A percentile compares a stretch with the other conserved stretches of the same genome.
Conservation (phyloP, 2,797 vertebrate genomes). For the Oophaga sylvatica region DNA sequence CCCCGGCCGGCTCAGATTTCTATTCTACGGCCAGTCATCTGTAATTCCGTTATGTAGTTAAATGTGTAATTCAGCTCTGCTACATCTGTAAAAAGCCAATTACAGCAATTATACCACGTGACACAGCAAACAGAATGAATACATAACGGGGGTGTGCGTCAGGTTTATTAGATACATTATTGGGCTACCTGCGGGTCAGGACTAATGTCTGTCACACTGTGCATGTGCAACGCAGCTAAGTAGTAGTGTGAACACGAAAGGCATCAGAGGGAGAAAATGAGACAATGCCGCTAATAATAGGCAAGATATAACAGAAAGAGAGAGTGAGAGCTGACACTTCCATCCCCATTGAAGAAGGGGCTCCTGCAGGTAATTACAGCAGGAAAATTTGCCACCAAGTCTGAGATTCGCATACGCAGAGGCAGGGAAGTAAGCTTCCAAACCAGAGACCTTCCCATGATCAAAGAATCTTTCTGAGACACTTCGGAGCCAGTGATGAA, state of each 20-base stretch:
- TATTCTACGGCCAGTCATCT: too few species aligned
- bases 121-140: not conserved
- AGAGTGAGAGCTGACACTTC: too few species aligned
- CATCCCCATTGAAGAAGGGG: too few species aligned
- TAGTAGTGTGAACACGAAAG: not conserved
- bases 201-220: not conserved
- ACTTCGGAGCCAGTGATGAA: too few species aligned
- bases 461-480: too few species aligned
- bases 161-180: not conserved
- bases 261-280: not conserved
- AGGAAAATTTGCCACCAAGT: too few species aligned
- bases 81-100: not conserved
- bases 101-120: not conserved
- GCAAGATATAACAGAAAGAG: not conserved
- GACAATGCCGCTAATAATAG: not conserved
- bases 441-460: too few species aligned
- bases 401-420: too few species aligned
- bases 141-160: not conserved
- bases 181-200: not conserved
- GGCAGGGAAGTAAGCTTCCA: too few species aligned
- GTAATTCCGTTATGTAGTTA: not conserved
- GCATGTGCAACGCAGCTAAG: not conserved
- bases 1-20: too few species aligned
- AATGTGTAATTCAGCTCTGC: not conserved
- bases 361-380: too few species aligned